Conservation (phyloP, 2,888 invertebrate genomes). For the Norana najaformis region DNA sequence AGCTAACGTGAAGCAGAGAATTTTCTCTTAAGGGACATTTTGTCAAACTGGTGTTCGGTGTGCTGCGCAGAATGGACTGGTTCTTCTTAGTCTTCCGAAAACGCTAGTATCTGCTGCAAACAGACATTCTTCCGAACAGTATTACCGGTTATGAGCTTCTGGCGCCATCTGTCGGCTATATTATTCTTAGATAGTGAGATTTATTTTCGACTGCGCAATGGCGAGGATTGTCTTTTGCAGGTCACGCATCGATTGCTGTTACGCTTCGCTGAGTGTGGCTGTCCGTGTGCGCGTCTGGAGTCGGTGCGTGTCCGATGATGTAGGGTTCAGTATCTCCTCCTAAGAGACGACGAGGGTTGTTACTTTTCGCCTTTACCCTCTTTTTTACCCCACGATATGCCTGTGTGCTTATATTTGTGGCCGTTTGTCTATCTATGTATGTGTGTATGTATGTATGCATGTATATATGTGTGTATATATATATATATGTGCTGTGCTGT, state of each 20-base stretch:
- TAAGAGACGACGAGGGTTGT: background rate
- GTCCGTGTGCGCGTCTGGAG: background rate
- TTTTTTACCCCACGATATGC: background rate
- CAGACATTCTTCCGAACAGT: background rate
- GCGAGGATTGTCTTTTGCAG: background rate
- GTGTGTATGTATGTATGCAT: background rate
- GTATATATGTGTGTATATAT: too few relatives aligned
- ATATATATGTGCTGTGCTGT: too few relatives aligned
- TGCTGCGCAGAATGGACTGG: background rate
- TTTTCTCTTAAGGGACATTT: too few relatives aligned
- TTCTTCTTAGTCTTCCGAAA: background rate
- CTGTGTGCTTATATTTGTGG: background rate
- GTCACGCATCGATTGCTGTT: background rate
- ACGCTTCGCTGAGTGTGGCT: background rate
- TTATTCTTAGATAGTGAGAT: background rate
- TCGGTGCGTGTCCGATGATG: background rate
- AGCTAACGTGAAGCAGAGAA: too few relatives aligned
- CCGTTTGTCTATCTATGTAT: background rate
- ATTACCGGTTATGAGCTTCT: background rate
- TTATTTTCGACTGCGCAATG: background rate
- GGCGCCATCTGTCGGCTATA: background rate
- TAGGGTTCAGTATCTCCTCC: background rate
- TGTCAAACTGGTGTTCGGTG: too few relatives aligned
- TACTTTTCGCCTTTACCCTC: background rate
- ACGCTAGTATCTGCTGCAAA: background rate